Conservation (phyloP, 1,140 invertebrate genomes). For the Apis mellifera region DNA sequence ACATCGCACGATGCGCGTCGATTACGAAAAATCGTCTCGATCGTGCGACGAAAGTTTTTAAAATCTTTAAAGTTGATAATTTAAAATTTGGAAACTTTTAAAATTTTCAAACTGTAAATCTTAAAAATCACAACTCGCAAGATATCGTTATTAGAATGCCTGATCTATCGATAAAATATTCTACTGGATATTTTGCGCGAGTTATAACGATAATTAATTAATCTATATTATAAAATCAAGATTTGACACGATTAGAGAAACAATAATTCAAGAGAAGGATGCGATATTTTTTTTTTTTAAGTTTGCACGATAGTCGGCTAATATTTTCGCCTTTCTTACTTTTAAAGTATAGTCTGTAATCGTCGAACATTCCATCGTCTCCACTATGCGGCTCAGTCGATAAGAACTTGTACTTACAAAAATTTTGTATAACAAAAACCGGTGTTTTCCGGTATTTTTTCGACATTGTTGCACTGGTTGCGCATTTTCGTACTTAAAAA, state of each 20-base stretch:
- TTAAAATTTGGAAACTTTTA: not conserved
- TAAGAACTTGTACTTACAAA: slow-evolving; percentile 14
- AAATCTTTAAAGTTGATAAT: not conserved
- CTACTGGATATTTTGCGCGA: not conserved
- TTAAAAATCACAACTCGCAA: not conserved
- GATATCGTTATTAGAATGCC: not conserved
- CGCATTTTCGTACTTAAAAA: slow-evolving; percentile 35
- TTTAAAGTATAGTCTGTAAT: not conserved
- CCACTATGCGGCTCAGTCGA: not conserved
- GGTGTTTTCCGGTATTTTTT: not conserved
- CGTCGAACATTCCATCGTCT: slow-evolving; percentile 26
- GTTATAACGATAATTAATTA: not conserved
- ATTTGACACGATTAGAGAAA: not conserved
- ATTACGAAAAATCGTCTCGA: too few species aligned
- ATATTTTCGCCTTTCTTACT: not conserved
- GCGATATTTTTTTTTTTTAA: not conserved
- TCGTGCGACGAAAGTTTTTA: not conserved
- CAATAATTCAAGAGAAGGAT: not conserved
- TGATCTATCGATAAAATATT: not conserved
- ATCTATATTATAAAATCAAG: too few species aligned
- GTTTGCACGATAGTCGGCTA: not conserved
- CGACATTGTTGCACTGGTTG: slow-evolving; percentile 1
- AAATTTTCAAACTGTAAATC: not conserved
- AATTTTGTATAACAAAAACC: slow-evolving; percentile 22
- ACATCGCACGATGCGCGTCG: not conserved